phyloP scores from a whole-genome alignment of 2,113 vertebrate species.

The Proterorhinus semilunaris region DNA sequence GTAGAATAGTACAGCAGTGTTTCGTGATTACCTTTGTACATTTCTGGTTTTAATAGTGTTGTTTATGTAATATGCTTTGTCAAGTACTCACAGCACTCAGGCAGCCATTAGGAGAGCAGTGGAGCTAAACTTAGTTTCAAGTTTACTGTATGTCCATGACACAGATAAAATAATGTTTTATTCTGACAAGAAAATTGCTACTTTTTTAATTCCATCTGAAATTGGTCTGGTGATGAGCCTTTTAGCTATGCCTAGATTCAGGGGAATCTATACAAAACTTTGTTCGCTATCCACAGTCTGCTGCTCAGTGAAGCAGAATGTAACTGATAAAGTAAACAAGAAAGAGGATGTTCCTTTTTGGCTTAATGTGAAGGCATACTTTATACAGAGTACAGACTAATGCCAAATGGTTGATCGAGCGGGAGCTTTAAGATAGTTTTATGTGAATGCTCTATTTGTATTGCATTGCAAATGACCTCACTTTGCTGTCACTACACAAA shows the following conservation, averaged over 20 bases:
- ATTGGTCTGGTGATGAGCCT: not conserved
- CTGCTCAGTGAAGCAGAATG: not conserved
- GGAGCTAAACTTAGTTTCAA: not conserved
- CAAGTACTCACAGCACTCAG: not conserved
- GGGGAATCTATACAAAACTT: not conserved
- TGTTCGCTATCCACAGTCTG: not conserved
- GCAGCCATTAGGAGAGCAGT: not conserved
- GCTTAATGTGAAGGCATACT: not conserved
- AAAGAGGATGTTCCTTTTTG: not conserved
- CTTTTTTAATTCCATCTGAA: not conserved
- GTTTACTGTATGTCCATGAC: not conserved
- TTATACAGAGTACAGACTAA: not conserved
- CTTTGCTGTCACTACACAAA: too few species aligned
- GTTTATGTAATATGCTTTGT: not conserved
- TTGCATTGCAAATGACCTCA: too few species aligned
- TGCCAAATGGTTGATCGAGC: not conserved
- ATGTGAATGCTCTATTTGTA: not conserved
- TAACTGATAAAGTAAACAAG: slow-evolving; percentile 4
- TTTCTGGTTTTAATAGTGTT: not conserved
- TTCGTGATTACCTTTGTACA: not conserved
- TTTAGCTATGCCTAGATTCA: not conserved
- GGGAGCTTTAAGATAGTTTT: not conserved
- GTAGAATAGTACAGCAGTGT: not conserved
- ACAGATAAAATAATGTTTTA: not conserved
- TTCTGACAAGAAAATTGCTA: not conserved